phyloP scores from a whole-genome alignment of 2,888 invertebrate genomes.

The Drosophila macrospina region DNA sequence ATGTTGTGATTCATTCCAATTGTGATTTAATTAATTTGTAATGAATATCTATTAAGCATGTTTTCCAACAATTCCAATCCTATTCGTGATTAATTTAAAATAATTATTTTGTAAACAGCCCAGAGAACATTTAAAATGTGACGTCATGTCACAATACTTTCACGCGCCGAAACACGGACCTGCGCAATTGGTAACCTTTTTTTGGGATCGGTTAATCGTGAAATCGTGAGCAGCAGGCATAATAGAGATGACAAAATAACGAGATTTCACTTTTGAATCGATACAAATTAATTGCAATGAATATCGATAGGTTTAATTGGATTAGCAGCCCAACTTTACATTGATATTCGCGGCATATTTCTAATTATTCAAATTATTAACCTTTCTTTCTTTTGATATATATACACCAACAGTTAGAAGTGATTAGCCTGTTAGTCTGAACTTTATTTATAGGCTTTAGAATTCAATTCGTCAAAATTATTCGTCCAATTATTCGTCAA shows the following conservation, averaged over 20 bases:
- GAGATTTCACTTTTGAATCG: slow-evolving; percentile 1
- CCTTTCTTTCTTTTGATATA: too few species aligned
- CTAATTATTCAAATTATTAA: too few species aligned
- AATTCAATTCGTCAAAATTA: too few species aligned
- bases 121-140: slow-evolving; percentile 4
- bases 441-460: too few species aligned
- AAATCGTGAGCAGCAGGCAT: too few species aligned
- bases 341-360: too few species aligned
- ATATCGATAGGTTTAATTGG: slow-evolving; percentile 6
- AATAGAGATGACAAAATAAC: slow-evolving; percentile 9
- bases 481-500: too few species aligned
- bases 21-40: neutral
- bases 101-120: neutral
- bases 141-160: slow-evolving; percentile 29
- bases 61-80: neutral
- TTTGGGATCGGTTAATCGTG: neutral
- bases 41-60: neutral
- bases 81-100: neutral
- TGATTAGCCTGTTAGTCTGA: too few species aligned
- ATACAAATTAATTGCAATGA: neutral
- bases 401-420: too few species aligned
- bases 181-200: slow-evolving; percentile 32
- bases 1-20: neutral
- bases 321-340: neutral
- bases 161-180: neutral